Base-by-base conservation (phyloP, 2,113 vertebrate genomes). In the Menidia beryllina region DNA sequence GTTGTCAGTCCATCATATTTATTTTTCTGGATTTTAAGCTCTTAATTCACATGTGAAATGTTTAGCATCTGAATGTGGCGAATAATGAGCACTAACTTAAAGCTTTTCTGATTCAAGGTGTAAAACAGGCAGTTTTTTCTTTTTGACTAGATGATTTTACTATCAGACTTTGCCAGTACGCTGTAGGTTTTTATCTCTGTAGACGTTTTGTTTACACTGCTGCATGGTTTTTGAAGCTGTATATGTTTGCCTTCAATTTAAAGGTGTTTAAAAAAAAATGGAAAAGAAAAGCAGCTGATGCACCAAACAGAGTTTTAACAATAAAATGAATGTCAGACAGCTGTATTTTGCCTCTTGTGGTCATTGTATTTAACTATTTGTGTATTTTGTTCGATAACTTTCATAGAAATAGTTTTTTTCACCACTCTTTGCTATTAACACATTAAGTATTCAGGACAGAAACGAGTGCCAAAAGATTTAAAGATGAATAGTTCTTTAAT, bases 221-320 rank as follows among this genome's bases (percentile, higher is more conserved):
- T 90, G 91, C 91, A 91, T 88, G 88, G 70, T 86, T 77, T 78
- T 91, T 86, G 63, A 71, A 68, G 84, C 78, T 91, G 88, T 91
- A 89, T 50, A 83, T 87, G 81, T 86, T 85, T 82, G 81, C 83
- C 79, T 86, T 86, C 79, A 87, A 89, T 82, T 89, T 82, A 83
- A 89, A 81, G 52, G 84, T 65, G 50, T 90, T 82, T 34, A 34
- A 34, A 55, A 82, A 77, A 70, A 45, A 56, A 43, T 45, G 8
- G 72, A 67, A 65, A 77, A 72, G 58, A 84, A 66, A 79, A 75
- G 63, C 84, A 82, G 89, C 90, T 90, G 86, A 82, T 84, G 89
- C 66, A 93, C 91, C 92, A 92, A 93, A 93, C 90, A 45, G 34
- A 49, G 73, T 91, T 90, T 91, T 86, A 90, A 91, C 86, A 93